A percentile compares a stretch with the other conserved stretches of the same genome.
These are phyloP conservation scores for Micrastur ruficollis DNA, from an alignment of 2,797 vertebrate species.

Conservation along the genomic window DNA sequence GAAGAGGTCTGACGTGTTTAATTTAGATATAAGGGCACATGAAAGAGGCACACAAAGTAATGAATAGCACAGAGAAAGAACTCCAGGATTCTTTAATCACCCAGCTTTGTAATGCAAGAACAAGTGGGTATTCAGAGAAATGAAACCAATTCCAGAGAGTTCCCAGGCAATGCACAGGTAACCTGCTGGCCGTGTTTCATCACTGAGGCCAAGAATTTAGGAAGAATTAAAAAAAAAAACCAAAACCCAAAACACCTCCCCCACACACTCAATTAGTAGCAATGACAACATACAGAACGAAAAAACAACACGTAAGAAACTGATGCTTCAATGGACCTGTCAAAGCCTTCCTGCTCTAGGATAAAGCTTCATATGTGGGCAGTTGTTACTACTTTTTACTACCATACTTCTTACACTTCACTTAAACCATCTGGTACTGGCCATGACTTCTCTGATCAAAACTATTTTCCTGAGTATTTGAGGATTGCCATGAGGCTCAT, in stretches of 20 bases:
- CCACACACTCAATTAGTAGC: background rate
- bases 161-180: conserved; percentile 19
- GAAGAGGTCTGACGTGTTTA: conserved; percentile 28
- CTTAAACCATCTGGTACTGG: background rate
- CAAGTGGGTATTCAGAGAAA: conserved; percentile 41
- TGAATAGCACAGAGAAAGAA: background rate
- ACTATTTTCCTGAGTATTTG: background rate
- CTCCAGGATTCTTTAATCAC: background rate
- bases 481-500: background rate
- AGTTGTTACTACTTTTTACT: conserved; percentile 22
- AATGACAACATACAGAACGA: background rate
- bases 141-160: background rate
- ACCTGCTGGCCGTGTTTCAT: background rate
- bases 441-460: background rate
- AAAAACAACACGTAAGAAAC: background rate
- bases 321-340: background rate
- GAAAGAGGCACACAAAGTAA: conserved; percentile 34
- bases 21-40: conserved; percentile 19
- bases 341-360: background rate
- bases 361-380: background rate
- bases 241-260: background rate
- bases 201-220: background rate
- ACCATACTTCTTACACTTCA: background rate
- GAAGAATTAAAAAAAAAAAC: background rate
- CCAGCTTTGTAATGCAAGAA: conserved; percentile 33